These are phyloP conservation scores for Paradoxurus hermaphroditus DNA, from an alignment of 2,113 vertebrate species.

Conservation along the genomic window DNA sequence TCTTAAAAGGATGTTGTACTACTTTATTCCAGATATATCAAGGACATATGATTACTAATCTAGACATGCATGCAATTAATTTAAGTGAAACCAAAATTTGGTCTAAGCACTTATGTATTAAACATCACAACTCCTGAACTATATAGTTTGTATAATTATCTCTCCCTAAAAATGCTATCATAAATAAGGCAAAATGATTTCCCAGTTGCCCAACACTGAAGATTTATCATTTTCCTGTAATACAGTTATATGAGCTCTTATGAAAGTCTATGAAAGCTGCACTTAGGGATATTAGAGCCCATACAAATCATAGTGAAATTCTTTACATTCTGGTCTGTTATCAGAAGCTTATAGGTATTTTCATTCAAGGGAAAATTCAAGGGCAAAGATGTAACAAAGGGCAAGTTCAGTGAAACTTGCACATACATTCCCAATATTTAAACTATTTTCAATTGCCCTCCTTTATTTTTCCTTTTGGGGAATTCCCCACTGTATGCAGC, in stretches of 20 bases:
- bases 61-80: background rate
- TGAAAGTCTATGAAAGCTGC: background rate
- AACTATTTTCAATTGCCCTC: background rate
- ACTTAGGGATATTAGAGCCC: background rate
- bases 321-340: background rate
- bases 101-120: background rate
- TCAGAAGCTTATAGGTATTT: background rate
- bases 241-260: background rate
- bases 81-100: slow-evolving; percentile 8
- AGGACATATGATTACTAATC: background rate
- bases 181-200: background rate
- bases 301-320: background rate
- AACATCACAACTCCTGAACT: background rate
- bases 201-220: background rate
- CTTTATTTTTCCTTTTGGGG: background rate
- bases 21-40: background rate
- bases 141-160: background rate
- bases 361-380: background rate
- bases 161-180: background rate
- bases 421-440: slow-evolving; percentile 7
- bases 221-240: background rate
- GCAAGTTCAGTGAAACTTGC: background rate
- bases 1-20: background rate
- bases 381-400: background rate
- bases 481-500: background rate